Base-by-base conservation (phyloP, 2,113 vertebrate species). In the Oreochromis aureus region DNA sequence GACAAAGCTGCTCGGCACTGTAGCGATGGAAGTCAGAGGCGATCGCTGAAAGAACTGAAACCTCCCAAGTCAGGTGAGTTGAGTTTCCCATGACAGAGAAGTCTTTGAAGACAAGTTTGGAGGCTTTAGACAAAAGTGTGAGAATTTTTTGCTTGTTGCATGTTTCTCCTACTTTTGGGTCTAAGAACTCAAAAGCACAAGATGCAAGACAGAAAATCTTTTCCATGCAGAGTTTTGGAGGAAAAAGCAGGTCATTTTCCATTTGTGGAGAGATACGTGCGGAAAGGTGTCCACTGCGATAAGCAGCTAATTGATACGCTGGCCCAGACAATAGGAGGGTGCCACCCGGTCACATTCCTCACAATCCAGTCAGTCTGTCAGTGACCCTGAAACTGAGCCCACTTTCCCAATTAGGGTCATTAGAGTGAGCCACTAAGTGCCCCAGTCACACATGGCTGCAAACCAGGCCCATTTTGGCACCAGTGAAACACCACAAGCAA, bases 381-480 rank as follows among this genome's bases (percentile, higher is more conserved):
- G 86, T 92, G 94, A 95, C 93, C 94, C 95, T 92, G 90, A 95
- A 95, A 95, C 61, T 84, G 93, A 95, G 93, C 84, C 95, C 95
- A 95, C 95, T 96, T 96, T 94, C 93, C 95, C 94, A 95, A 95
- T 96, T 96, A 96, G 91, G 87, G 90, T 95, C 93, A 94, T 95
- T 95, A 95, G 91, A 92, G 86, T 86, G 91, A 95, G 92, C 63
- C 89, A 86, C 92, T 94, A 93, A 96, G 95, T 95, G 94, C 89
- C 93, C 89, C 86, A 39, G 95, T 95, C 93, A 96, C 94, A 95
- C 94, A 93, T 92, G 92, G 90, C 92, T 91, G 91, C 92, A 94
- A 92, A 93, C 19, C 91, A 92, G 92, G 58, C 83, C 91, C 80
- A 86, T 94, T 93, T 71, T 89, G 91, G 92, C 93, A 92, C 90